Percentiles rank a stretch among this genome's conserved stretches.
phyloP scores from a whole-genome alignment of 2,113 vertebrate species.

The Thinocorus orbignyianus region DNA sequence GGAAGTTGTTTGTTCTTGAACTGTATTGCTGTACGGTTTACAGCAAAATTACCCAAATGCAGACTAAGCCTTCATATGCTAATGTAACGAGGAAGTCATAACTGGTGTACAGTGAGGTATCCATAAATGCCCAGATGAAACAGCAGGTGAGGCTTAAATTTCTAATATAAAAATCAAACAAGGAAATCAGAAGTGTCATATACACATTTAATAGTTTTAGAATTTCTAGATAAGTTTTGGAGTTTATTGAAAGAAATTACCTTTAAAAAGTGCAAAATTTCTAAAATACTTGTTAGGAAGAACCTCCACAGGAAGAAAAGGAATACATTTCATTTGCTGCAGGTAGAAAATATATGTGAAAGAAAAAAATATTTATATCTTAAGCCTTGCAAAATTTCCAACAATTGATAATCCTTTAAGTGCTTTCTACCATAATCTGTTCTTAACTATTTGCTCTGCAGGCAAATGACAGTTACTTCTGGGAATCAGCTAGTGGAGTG shows the following conservation, averaged over 20 bases:
- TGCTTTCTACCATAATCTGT: constrained; percentile 43
- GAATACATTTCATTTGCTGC: not conserved
- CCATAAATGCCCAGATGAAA: not conserved
- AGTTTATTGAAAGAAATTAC: not conserved
- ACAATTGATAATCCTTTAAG: constrained; percentile 29
- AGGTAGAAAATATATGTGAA: not conserved
- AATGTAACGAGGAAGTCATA: not conserved
- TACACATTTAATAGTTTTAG: not conserved
- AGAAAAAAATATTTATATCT: constrained; percentile 7
- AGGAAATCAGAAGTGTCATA: not conserved
- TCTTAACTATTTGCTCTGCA: constrained; percentile 72
- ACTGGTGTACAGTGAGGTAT: not conserved
- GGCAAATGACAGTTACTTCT: constrained; percentile 96
- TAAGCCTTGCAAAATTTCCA: constrained; percentile 16
- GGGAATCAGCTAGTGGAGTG: constrained; percentile 98
- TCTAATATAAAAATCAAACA: not conserved
- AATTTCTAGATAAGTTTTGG: not conserved
- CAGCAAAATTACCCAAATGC: not conserved
- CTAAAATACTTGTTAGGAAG: not conserved
- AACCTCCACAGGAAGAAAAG: not conserved
- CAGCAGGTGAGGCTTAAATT: not conserved
- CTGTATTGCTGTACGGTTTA: not conserved
- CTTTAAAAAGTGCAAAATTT: not conserved
- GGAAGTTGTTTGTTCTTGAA: not conserved
- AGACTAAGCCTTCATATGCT: not conserved